Base-by-base conservation (phyloP, 1,140 invertebrate genomes). In the Caerostris darwini region DNA sequence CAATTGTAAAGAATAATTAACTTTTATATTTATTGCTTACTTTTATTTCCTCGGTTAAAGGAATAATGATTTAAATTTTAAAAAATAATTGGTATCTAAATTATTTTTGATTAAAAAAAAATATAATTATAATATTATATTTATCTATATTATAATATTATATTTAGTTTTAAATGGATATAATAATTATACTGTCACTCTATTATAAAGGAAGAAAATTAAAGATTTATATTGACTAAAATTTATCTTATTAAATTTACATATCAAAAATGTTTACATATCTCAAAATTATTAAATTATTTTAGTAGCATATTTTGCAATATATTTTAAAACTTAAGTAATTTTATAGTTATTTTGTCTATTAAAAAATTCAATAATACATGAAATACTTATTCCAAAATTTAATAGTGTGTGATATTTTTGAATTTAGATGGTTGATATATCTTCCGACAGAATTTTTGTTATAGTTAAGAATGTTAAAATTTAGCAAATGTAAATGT, bases 181-280 rank as follows among this genome's bases (percentile, higher is more conserved):
- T 34, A 34, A 34, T 34, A 34, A 34, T 77, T 10, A 6, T 8
- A 5, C 34, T 77, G 50, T 50, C 69, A 71, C 17, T 64, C 61
- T 64, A 14, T 3, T 14, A 71, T 34, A 10, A 34, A 77, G 34
- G 0, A 77, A 34, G 2, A 77, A 77, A 53, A 64, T 14, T 64
- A 77, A 77, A 53, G 12, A 77, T 77, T 53, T 53, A 53, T 77
- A 50, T 50, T 77, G 8, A 69, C 7, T 14, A 53, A 50, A 14
- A 53, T 67, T 67, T 67, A 50, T 8, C 12, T 77, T 10, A 12
- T 77, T 77, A 50, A 12, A 77, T 77, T 77, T 77, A 50, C 71
- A 77, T 77, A 77, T 77, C 71, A 77, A 12, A 77, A 77, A 77
- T 77, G 50, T 10, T 77, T 50, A 77, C 71, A 77, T 77, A 77